These are phyloP conservation scores for Hofmannophila pseudospretella DNA, from an alignment of 2,888 invertebrate genomes.

Conservation along the genomic window DNA sequence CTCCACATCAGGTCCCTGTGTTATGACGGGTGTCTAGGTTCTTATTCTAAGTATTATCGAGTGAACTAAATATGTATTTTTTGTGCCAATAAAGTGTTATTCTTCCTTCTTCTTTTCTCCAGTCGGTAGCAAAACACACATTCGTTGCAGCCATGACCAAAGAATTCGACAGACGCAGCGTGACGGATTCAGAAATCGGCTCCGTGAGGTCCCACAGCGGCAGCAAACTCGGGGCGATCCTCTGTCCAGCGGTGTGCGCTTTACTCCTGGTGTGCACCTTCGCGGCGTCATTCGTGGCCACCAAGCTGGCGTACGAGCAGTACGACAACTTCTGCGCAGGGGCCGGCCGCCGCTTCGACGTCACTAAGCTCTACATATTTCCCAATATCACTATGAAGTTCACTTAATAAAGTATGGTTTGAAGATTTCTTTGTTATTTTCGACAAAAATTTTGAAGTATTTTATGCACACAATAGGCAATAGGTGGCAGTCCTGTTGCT, in stretches of 20 bases:
- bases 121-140: too few species aligned
- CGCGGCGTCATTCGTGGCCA: constrained; percentile 44
- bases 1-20: too few species aligned
- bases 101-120: too few species aligned
- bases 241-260: constrained; percentile 58
- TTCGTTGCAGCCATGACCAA: constrained; percentile 49
- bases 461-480: too few species aligned
- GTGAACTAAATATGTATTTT: too few species aligned
- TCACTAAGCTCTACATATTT: constrained; percentile 43
- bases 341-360: constrained; percentile 28
- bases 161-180: constrained; percentile 31
- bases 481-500: too few species aligned
- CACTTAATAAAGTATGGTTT: too few species aligned
- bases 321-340: constrained; percentile 44
- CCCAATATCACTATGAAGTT: constrained; percentile 26
- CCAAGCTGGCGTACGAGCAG: constrained; percentile 52
- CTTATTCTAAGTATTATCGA: too few species aligned
- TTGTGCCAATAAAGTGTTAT: too few species aligned
- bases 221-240: constrained; percentile 47
- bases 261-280: constrained; percentile 47
- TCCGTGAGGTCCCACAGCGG: constrained; percentile 31
- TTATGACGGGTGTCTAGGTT: too few species aligned
- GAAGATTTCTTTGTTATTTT: too few species aligned
- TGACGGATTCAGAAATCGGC: constrained; percentile 49
- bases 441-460: too few species aligned